phyloP scores from a whole-genome alignment of 2,888 invertebrate genomes.

The Apotomis betuletana region DNA sequence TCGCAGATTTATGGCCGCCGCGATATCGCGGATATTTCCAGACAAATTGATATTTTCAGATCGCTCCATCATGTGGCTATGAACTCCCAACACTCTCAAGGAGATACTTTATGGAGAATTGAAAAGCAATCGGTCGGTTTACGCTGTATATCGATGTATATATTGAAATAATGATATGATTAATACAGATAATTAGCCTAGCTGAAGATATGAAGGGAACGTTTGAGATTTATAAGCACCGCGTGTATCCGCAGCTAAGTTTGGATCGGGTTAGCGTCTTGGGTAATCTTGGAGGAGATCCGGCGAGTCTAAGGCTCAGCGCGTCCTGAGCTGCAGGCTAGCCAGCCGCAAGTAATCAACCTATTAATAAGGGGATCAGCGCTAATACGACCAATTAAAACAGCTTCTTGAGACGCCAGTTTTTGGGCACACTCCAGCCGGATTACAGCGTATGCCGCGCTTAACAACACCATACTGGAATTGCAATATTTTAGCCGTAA shows the following conservation, averaged over 20 bases:
- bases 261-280: constrained; percentile 20
- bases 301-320: constrained; percentile 20
- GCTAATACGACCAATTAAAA: constrained; percentile 82
- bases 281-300: constrained; percentile 25
- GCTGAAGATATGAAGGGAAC: neutral
- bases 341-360: constrained; percentile 80
- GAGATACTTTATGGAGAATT: constrained; percentile 47
- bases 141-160: constrained; percentile 5
- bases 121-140: constrained; percentile 33
- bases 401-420: constrained; percentile 79
- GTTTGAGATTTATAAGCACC: neutral
- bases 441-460: constrained; percentile 69
- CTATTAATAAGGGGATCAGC: constrained; percentile 81
- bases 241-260: neutral
- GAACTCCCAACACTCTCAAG: constrained; percentile 74
- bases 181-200: neutral
- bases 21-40: constrained; percentile 73
- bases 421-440: constrained; percentile 80
- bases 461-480: constrained; percentile 41
- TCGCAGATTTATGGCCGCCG: constrained; percentile 74
- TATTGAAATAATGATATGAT: neutral
- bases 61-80: constrained; percentile 64
- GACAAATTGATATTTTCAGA: constrained; percentile 76
- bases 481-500: constrained; percentile 23
- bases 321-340: constrained; percentile 47